Evolutionary conservation across 2,113 vertebrate genomes (phyloP).

Genomic region (Astur gentilis): DNA sequence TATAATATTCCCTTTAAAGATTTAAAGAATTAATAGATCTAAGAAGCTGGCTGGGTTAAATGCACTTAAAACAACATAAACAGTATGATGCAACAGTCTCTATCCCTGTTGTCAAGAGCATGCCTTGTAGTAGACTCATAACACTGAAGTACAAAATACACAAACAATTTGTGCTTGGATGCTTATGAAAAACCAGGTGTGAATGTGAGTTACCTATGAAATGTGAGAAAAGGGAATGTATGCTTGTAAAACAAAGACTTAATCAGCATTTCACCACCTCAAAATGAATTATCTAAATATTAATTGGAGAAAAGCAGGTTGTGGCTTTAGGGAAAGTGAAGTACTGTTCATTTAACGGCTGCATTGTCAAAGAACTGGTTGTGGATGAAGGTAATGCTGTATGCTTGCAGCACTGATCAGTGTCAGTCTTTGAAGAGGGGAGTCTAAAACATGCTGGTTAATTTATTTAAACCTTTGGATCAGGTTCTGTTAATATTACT

Average conservation of each 20-base stretch:
- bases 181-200: not conserved
- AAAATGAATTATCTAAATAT: not conserved
- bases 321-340: not conserved
- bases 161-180: not conserved
- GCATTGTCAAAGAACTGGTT: not conserved
- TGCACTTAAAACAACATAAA: not conserved
- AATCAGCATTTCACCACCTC: not conserved
- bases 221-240: not conserved
- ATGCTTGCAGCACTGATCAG: not conserved
- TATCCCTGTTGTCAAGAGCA: not conserved
- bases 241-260: not conserved
- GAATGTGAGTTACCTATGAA: not conserved
- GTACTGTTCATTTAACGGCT: not conserved
- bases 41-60: not conserved
- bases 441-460: not conserved
- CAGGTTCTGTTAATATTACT: not conserved
- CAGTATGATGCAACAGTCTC: not conserved
- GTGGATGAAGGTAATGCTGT: not conserved
- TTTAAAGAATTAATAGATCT: not conserved
- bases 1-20: not conserved
- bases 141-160: not conserved
- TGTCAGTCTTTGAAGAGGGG: not conserved
- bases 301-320: not conserved
- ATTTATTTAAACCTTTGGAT: not conserved
- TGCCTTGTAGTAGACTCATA: accelerated